Percentiles rank a stretch among this genome's conserved stretches.
Evolutionary conservation across 92 coral and sea anemone species (phyloP).

Genomic region (Palythoa caribaeorum): DNA sequence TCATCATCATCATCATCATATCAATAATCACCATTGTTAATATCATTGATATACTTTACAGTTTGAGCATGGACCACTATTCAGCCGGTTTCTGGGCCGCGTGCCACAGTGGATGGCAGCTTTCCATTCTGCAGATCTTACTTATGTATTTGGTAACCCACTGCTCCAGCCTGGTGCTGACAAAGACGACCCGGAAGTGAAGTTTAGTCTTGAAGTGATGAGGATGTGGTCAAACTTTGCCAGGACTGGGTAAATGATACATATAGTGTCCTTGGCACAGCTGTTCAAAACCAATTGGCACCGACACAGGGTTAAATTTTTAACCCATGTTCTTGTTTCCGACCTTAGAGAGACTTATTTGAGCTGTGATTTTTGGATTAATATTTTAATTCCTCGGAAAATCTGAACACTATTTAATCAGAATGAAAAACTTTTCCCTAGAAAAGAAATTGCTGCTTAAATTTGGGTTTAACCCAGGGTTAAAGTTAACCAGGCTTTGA

Average conservation of each 20-base stretch:
- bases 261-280: not conserved
- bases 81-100: not conserved
- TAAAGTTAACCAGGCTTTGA: no score
- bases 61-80: constrained; percentile 15
- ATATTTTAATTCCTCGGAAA: no score
- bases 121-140: constrained; percentile 15
- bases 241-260: not conserved
- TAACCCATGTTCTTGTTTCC: no score
- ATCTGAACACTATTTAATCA: no score
- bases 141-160: constrained; percentile 32
- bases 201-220: not conserved
- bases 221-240: constrained; percentile 37
- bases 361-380: no score
- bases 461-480: no score
- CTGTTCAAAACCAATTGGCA: no score
- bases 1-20: not conserved
- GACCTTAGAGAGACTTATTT: no score
- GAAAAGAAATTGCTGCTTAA: no score
- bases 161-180: constrained; percentile 9
- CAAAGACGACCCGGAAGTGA: not conserved
- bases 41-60: not conserved
- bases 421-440: not conserved
- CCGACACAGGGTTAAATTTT: no score
- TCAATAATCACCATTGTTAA: not conserved
- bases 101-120: constrained; percentile 16